A percentile compares a stretch with the other conserved stretches of the same genome.
These are phyloP conservation scores for Catostylus mosaicus DNA, from an alignment of 30 jellyfish, hydroid and myxozoan genomes.

Conservation along the genomic window DNA sequence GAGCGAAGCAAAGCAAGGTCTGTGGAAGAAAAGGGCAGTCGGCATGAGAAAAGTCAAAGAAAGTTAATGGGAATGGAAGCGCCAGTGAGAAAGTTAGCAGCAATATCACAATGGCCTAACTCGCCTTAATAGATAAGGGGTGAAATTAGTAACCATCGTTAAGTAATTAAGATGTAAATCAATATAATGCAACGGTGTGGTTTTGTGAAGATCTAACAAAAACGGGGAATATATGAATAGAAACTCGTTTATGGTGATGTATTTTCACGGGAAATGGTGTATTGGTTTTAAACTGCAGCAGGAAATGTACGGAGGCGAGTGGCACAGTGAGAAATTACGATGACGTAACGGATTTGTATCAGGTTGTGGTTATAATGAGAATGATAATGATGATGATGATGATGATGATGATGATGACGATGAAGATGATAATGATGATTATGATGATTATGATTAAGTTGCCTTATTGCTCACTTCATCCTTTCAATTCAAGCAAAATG, in stretches of 20 bases:
- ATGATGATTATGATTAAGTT: not conserved
- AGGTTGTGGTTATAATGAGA: not conserved
- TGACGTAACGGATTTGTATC: not conserved
- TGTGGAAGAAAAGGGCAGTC: not conserved
- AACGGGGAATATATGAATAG: not conserved
- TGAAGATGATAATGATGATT: not conserved
- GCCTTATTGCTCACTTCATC: too few species aligned
- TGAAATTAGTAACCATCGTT: not conserved
- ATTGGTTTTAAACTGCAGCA: not conserved
- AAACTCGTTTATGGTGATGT: not conserved
- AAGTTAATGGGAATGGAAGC: not conserved
- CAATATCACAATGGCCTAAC: not conserved
- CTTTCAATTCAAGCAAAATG: too few species aligned
- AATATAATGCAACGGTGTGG: not conserved
- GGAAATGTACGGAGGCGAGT: not conserved
- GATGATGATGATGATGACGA: not conserved
- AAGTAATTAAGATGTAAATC: not conserved
- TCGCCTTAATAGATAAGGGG: not conserved
- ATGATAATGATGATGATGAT: not conserved
- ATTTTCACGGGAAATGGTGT: not conserved
- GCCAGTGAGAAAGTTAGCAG: not conserved
- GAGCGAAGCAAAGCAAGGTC: too few species aligned
- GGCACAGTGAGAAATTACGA: not conserved
- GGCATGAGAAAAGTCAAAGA: not conserved
- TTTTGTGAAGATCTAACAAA: not conserved